A percentile compares a stretch with the other conserved stretches of the same genome.
These are phyloP conservation scores for Caenorhabditis brenneri DNA, from an alignment of 1,140 invertebrate species.

Conservation along the genomic window DNA sequence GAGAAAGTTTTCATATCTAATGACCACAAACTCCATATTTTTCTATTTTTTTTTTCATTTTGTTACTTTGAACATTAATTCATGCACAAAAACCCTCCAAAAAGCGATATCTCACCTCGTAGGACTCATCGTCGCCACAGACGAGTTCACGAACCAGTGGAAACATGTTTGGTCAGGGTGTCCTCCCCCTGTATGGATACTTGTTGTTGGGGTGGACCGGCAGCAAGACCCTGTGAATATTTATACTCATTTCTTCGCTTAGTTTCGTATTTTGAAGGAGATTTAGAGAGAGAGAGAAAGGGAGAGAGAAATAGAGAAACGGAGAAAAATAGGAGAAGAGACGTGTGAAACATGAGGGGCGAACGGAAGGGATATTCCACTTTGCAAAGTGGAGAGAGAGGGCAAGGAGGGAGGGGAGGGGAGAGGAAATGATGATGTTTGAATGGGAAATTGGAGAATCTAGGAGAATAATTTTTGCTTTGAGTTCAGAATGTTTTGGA, in stretches of 20 bases:
- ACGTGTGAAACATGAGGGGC: too few relatives aligned
- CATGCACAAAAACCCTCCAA: too few relatives aligned
- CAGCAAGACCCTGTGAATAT: background rate
- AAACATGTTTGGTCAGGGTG: background rate
- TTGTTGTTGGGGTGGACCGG: background rate
- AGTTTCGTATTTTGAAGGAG: background rate
- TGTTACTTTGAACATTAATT: too few relatives aligned
- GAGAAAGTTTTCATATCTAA: background rate
- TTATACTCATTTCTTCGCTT: too few relatives aligned
- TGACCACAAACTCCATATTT: background rate
- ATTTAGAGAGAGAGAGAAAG: background rate
- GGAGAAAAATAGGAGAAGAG: background rate
- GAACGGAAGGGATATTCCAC: too few relatives aligned
- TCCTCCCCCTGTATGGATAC: background rate
- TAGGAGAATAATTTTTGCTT: too few relatives aligned
- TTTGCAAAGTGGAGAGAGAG: background rate
- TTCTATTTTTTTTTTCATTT: too few relatives aligned
- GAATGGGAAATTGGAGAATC: too few relatives aligned
- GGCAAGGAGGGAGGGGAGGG: too few relatives aligned
- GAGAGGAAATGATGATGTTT: too few relatives aligned
- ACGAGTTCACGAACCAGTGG: conserved; percentile 10
- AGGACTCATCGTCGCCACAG: background rate
- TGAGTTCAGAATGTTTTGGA: too few relatives aligned
- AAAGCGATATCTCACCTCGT: background rate
- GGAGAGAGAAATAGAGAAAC: background rate